phyloP scores from a whole-genome alignment of 2,797 vertebrate genomes.

The Schizopygopsis malacanthus region DNA sequence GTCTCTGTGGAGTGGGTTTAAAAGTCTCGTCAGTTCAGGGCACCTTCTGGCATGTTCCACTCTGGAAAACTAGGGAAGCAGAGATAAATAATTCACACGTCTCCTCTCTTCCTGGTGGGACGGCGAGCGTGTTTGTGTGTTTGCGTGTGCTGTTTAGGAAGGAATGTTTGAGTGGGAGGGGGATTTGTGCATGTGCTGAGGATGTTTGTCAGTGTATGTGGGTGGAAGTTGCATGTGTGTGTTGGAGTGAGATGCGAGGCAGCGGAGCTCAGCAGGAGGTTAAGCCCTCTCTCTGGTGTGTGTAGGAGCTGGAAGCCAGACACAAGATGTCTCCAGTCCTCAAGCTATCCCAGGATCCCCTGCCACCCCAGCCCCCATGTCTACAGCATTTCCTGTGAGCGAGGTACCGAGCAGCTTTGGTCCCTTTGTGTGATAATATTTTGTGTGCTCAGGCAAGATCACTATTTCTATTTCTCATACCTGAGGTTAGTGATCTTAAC shows the following conservation, averaged over 20 bases:
- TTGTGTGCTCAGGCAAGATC: not conserved
- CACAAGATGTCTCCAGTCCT: slow-evolving; percentile 53
- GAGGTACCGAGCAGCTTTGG: slow-evolving; percentile 22
- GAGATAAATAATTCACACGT: slow-evolving; percentile 57
- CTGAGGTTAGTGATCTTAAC: not conserved
- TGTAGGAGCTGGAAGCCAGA: slow-evolving; percentile 49
- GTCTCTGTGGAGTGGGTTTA: slow-evolving; percentile 38
- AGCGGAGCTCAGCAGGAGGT: slow-evolving; percentile 49
- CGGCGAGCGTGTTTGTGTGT: slow-evolving; percentile 6
- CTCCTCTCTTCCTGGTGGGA: slow-evolving; percentile 51
- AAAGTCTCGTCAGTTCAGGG: slow-evolving; percentile 34
- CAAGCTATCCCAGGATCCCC: slow-evolving; percentile 50
- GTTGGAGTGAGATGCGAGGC: slow-evolving; percentile 21
- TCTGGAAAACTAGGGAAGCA: slow-evolving; percentile 44
- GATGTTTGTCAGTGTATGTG: slow-evolving; percentile 44
- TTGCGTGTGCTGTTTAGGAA: slow-evolving; percentile 20
- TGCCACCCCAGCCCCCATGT: slow-evolving; percentile 35
- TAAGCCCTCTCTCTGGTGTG: slow-evolving; percentile 43
- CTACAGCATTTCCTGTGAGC: slow-evolving; percentile 49
- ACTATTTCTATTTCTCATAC: not conserved
- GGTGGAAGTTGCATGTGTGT: slow-evolving; percentile 37
- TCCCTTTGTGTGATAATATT: slow-evolving; percentile 16
- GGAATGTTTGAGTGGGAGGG: slow-evolving; percentile 19
- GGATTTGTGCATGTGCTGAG: slow-evolving; percentile 39
- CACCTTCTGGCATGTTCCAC: slow-evolving; percentile 35